Evolutionary conservation across 1,140 invertebrate species (phyloP).

Genomic region (Mamestra configurata): DNA sequence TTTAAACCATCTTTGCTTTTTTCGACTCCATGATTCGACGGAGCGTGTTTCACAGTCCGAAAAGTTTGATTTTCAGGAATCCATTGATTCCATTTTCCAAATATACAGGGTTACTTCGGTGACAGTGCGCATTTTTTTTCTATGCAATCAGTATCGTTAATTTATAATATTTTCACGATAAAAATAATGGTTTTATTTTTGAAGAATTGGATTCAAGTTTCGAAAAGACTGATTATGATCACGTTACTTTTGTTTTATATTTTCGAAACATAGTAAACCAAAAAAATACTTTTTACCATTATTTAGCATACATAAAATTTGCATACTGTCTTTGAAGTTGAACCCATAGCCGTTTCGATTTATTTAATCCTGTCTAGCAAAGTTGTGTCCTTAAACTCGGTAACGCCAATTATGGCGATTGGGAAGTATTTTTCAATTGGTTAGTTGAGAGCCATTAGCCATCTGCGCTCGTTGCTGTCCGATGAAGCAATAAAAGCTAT

Average conservation of each 20-base stretch:
- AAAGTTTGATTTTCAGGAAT: background rate
- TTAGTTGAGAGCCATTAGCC: constrained; percentile 3
- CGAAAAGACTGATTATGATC: too few relatives aligned
- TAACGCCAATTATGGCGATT: constrained; percentile 18
- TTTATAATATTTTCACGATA: too few relatives aligned
- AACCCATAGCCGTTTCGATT: background rate
- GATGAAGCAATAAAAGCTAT: constrained; percentile 16
- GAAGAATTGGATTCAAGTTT: too few relatives aligned
- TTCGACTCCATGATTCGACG: background rate
- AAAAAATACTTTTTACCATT: too few relatives aligned
- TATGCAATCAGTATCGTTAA: too few relatives aligned
- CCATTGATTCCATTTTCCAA: background rate
- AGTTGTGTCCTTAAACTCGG: constrained; percentile 17
- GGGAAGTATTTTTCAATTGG: constrained; percentile 24
- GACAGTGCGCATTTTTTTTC: too few relatives aligned
- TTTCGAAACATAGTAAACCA: too few relatives aligned
- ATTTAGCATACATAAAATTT: too few relatives aligned
- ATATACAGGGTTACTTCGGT: too few relatives aligned
- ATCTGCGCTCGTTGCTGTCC: constrained; percentile 26
- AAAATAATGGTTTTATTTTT: too few relatives aligned
- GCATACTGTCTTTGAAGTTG: too few relatives aligned
- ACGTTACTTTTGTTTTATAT: too few relatives aligned
- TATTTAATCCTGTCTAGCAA: background rate
- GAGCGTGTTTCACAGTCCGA: background rate
- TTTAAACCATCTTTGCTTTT: background rate